phyloP scores from a whole-genome alignment of 2,888 invertebrate species.

The Drosophila cognata region DNA sequence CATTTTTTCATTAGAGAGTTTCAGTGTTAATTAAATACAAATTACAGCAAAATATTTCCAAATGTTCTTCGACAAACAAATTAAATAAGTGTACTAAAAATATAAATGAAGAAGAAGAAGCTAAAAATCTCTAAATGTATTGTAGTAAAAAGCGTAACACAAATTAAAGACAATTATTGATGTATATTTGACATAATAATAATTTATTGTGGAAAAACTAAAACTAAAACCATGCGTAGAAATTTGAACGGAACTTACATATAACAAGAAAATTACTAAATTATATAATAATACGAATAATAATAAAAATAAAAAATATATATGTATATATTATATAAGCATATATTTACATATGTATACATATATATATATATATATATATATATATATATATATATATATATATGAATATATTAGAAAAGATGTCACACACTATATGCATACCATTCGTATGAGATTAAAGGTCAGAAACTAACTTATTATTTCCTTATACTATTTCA shows the following conservation, averaged over 20 bases:
- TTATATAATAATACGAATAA: slow-evolving; percentile 30
- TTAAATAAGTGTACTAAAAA: slow-evolving; percentile 78
- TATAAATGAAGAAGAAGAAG: slow-evolving; percentile 16
- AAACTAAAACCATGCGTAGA: slow-evolving; percentile 73
- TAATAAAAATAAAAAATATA: slow-evolving; percentile 3
- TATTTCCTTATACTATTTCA: slow-evolving; percentile 62
- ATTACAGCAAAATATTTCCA: slow-evolving; percentile 55
- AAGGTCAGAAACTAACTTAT: slow-evolving; percentile 43
- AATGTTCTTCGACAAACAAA: slow-evolving; percentile 66
- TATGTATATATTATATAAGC: slow-evolving; percentile 12
- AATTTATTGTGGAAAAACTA: slow-evolving; percentile 44
- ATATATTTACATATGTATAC: slow-evolving; percentile 17
- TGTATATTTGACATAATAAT: slow-evolving; percentile 68
- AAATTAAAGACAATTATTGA: slow-evolving; percentile 54
- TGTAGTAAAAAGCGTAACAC: slow-evolving; percentile 56
- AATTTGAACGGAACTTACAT: slow-evolving; percentile 70
- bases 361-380: slow-evolving; percentile 3
- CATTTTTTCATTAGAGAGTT: slow-evolving; percentile 69
- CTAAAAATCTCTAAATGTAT: slow-evolving; percentile 55
- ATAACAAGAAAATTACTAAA: slow-evolving; percentile 28
- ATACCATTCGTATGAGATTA: slow-evolving; percentile 23
- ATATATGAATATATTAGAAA: slow-evolving; percentile 18
- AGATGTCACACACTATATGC: slow-evolving; percentile 17
- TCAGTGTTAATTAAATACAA: slow-evolving; percentile 64
- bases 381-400: slow-evolving; percentile 26